Conservation (phyloP, 2,797 vertebrate genomes). For the Sylvia borin region DNA sequence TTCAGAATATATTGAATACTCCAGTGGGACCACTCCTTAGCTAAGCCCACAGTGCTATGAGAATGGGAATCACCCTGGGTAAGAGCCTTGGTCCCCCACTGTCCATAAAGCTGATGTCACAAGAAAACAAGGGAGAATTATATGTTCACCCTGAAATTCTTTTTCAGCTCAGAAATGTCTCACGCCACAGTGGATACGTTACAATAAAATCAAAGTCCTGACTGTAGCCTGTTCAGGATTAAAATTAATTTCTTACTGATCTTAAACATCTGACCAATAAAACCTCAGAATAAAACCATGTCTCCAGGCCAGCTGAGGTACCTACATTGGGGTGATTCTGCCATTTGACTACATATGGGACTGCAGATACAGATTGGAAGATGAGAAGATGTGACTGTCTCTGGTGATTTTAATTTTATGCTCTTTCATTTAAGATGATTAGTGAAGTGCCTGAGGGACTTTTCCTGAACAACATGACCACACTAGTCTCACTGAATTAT, state of each 20-base stretch:
- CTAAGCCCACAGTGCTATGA: neutral
- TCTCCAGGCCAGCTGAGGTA: neutral
- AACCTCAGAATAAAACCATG: neutral
- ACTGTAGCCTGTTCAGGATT: neutral
- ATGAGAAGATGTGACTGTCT: neutral
- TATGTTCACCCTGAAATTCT: neutral
- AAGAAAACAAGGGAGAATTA: neutral
- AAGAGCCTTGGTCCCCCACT: neutral
- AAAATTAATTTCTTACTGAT: neutral
- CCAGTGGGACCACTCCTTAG: neutral
- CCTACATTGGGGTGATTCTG: neutral
- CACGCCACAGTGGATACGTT: accelerated
- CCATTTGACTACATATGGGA: neutral
- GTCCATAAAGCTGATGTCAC: neutral
- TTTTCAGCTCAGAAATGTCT: neutral
- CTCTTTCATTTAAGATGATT: neutral
- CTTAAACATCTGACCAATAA: neutral
- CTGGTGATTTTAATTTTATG: neutral
- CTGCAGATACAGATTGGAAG: neutral
- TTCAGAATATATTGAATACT: neutral
- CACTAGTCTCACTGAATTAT: neutral
- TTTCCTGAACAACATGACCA: neutral
- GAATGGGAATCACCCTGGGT: neutral
- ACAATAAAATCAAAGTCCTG: neutral
- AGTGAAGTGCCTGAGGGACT: neutral